A percentile compares a stretch with the other conserved stretches of the same genome.
Conservation (phyloP, 2,113 vertebrate species). For the Chunga burmeisteri region DNA sequence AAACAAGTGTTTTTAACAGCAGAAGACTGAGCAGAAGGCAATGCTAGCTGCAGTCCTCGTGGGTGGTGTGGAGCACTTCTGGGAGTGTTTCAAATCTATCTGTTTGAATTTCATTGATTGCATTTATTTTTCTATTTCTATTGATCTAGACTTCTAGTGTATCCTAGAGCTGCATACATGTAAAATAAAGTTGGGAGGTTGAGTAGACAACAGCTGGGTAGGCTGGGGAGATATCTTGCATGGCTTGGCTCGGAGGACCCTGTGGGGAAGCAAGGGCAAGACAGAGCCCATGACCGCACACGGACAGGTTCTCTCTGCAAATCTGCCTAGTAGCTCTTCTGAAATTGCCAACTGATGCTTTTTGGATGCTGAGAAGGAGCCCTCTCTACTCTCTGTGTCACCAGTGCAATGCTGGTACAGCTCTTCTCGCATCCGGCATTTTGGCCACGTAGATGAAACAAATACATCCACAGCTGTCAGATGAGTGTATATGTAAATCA, state of each 20-base stretch:
- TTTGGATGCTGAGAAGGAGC: not conserved
- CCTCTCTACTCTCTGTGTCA: not conserved
- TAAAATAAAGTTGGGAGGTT: not conserved
- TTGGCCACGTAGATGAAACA: not conserved
- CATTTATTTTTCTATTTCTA: rapidly evolving
- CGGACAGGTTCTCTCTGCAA: not conserved
- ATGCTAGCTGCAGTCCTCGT: rapidly evolving
- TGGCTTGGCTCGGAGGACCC: rapidly evolving
- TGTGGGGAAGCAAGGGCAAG: not conserved
- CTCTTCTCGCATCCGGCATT: not conserved
- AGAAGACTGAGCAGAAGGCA: not conserved
- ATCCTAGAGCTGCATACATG: rapidly evolving
- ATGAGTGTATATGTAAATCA: rapidly evolving
- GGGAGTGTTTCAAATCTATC: not conserved
- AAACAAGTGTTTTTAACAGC: not conserved
- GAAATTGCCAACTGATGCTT: not conserved
- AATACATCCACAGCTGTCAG: not conserved
- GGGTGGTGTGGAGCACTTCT: not conserved
- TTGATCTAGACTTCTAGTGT: too few relatives aligned
- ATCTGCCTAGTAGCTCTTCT: not conserved
- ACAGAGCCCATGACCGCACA: not conserved
- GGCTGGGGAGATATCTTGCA: not conserved
- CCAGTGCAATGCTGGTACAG: not conserved
- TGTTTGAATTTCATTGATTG: not conserved
- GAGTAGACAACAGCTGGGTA: not conserved